phyloP scores from a whole-genome alignment of 2,797 vertebrate species.

The Schizothorax lantsangensis region DNA sequence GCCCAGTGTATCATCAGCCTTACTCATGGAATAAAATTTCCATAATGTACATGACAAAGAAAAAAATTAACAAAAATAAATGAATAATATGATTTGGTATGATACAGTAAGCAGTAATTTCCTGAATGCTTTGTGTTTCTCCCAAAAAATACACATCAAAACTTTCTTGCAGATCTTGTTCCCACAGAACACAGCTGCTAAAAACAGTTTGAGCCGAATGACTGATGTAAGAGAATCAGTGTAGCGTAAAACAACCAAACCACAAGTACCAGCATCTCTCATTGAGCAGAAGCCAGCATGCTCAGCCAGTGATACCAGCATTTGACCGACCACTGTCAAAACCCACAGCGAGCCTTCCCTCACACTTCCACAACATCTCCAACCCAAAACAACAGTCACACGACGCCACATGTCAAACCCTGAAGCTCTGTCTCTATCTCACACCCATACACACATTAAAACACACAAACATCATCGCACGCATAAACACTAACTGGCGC shows the following conservation, averaged over 20 bases:
- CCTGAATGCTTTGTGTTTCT: background rate
- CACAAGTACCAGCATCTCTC: slow-evolving; percentile 57
- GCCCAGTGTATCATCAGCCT: no score
- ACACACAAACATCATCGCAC: slow-evolving; percentile 3
- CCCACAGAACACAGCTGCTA: slow-evolving; percentile 1
- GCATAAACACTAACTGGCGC: slow-evolving; percentile 30
- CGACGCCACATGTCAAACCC: background rate
- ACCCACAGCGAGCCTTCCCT: slow-evolving; percentile 33
- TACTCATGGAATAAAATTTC: background rate
- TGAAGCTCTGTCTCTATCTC: slow-evolving; percentile 8
- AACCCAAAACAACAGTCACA: slow-evolving; percentile 34
- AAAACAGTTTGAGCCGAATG: slow-evolving; percentile 28
- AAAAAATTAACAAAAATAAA: background rate
- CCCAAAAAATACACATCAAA: background rate
- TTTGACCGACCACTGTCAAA: slow-evolving; percentile 52
- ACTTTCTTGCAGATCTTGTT: background rate
- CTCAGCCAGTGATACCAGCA: slow-evolving; percentile 53
- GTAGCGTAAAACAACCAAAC: slow-evolving; percentile 49
- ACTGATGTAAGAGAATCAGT: slow-evolving; percentile 24
- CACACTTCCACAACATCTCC: slow-evolving; percentile 35
- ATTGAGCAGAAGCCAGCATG: slow-evolving; percentile 43
- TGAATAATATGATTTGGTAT: background rate
- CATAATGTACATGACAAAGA: background rate
- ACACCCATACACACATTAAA: slow-evolving; percentile 29
- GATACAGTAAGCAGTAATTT: background rate